Percentiles rank a stretch among this genome's conserved stretches.
These are phyloP conservation scores for Yponomeuta plumbellus DNA, from an alignment of 2,888 invertebrate genomes.

Conservation along the genomic window DNA sequence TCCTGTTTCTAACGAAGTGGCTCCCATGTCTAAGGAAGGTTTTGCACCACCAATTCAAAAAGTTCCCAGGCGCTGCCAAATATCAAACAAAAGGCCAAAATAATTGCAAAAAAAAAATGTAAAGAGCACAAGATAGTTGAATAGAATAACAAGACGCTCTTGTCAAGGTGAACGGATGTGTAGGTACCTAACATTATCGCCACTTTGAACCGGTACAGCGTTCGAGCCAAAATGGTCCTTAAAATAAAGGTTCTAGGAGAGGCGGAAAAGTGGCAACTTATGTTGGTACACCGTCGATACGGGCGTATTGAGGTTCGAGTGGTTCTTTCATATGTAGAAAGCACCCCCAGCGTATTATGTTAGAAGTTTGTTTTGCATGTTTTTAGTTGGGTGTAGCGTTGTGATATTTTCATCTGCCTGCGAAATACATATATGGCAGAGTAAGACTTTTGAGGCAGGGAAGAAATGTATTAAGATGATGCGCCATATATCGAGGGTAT, in stretches of 20 bases:
- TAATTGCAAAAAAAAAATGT: neutral
- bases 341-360: slow-evolving; percentile 5
- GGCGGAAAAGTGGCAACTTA: neutral
- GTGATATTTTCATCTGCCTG: neutral
- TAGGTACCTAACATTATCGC: neutral
- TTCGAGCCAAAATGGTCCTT: neutral
- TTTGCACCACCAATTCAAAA: too few species aligned
- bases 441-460: neutral
- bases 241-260: neutral
- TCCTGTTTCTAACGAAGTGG: too few species aligned
- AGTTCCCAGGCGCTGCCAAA: neutral
- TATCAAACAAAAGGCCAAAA: neutral
- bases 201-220: neutral
- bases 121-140: slow-evolving; percentile 19
- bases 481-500: too few species aligned
- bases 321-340: slow-evolving; percentile 13
- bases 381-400: neutral
- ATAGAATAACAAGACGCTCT: slow-evolving; percentile 18
- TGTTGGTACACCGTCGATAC: slow-evolving; percentile 26
- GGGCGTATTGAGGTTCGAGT: slow-evolving; percentile 37
- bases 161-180: slow-evolving; percentile 34
- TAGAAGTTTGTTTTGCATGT: slow-evolving; percentile 2
- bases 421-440: neutral
- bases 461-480: too few species aligned
- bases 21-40: too few species aligned